Percentiles rank a stretch among this genome's conserved stretches.
phyloP scores from a whole-genome alignment of 2,113 vertebrate species.

The Calyptomena viridis region DNA sequence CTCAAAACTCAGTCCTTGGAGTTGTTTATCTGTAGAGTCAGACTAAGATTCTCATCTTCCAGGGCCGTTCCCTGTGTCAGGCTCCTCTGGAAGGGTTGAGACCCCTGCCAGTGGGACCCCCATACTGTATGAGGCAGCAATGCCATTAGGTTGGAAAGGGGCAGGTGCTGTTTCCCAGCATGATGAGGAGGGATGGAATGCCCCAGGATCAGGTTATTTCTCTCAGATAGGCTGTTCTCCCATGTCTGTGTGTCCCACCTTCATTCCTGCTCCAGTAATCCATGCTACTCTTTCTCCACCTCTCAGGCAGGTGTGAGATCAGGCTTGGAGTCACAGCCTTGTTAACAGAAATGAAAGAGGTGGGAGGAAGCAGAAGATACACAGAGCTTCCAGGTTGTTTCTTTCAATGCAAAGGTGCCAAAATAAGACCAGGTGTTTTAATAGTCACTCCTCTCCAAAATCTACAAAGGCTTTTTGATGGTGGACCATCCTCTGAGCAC shows the following conservation, averaged over 20 bases:
- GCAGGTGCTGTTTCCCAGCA: background rate
- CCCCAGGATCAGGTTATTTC: background rate
- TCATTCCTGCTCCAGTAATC: background rate
- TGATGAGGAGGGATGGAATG: background rate
- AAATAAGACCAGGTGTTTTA: background rate
- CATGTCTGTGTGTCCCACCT: accelerated
- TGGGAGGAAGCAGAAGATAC: background rate
- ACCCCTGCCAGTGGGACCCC: background rate
- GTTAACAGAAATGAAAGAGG: background rate
- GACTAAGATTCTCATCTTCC: background rate
- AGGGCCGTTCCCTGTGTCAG: background rate
- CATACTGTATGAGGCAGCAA: accelerated
- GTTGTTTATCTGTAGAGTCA: background rate
- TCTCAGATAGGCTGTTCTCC: background rate
- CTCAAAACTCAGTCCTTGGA: background rate
- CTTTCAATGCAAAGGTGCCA: background rate
- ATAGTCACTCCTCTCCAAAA: background rate
- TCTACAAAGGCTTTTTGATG: background rate
- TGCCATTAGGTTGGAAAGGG: background rate
- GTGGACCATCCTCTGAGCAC: background rate
- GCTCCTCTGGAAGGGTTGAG: background rate
- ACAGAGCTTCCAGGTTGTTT: background rate
- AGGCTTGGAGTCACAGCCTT: background rate
- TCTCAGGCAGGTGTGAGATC: background rate
- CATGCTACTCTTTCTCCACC: background rate